These are phyloP conservation scores for Achroia grisella DNA, from an alignment of 1,140 invertebrate species.

Conservation along the genomic window DNA sequence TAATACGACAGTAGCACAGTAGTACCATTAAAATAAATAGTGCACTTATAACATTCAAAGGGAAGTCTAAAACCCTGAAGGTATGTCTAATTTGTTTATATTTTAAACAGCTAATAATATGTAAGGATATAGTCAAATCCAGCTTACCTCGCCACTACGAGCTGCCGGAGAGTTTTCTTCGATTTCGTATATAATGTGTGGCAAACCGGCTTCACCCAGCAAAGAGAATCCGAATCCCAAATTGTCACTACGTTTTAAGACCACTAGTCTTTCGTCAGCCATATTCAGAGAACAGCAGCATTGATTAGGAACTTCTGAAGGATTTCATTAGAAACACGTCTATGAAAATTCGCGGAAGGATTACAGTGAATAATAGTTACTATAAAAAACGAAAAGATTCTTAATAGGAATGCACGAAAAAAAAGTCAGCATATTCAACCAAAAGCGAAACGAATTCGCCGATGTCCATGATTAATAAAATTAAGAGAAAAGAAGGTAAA, in stretches of 20 bases:
- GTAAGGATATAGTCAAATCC: too few relatives aligned
- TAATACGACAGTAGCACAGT: too few relatives aligned
- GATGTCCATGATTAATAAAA: neutral
- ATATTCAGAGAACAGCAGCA: conserved; percentile 77
- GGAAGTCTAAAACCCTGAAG: neutral
- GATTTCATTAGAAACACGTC: conserved; percentile 52
- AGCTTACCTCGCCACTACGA: conserved; percentile 88
- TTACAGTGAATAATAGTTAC: conserved; percentile 24
- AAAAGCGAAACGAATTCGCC: conserved; percentile 46
- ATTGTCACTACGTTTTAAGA: conserved; percentile 86
- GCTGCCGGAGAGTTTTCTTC: conserved; percentile 93
- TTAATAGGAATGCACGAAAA: conserved; percentile 57
- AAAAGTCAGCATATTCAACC: conserved; percentile 62
- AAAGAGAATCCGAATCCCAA: conserved; percentile 92
- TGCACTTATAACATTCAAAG: too few relatives aligned
- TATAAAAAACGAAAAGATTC: conserved; percentile 54
- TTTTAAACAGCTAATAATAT: too few relatives aligned
- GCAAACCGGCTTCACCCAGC: conserved; percentile 88
- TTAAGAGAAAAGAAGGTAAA: too few relatives aligned
- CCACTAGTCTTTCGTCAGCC: conserved; percentile 90
- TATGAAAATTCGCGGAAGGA: conserved; percentile 29
- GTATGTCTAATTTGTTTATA: neutral
- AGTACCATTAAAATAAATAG: too few relatives aligned
- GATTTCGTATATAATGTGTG: conserved; percentile 93
- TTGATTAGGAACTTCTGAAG: conserved; percentile 55